phyloP scores from a whole-genome alignment of 2,797 vertebrate genomes.

The Melanotaenia parkinsoni region DNA sequence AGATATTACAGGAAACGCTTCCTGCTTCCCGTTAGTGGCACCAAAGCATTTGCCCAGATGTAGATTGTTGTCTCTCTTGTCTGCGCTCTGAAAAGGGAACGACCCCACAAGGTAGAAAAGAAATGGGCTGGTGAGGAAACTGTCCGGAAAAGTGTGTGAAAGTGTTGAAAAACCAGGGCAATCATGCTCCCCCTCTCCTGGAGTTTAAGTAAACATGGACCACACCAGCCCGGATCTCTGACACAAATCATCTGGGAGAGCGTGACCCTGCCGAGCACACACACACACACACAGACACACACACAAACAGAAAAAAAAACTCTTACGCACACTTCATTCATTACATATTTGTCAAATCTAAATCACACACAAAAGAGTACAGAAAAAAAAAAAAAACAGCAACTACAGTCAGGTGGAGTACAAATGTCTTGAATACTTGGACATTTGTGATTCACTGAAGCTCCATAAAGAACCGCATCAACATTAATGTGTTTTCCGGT shows the following conservation, averaged over 20 bases:
- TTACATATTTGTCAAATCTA: slow-evolving; percentile 5
- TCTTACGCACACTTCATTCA: background rate
- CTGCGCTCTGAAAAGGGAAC: slow-evolving; percentile 22
- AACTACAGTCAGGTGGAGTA: slow-evolving; percentile 34
- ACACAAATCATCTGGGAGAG: slow-evolving; percentile 68
- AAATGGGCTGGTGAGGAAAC: slow-evolving; percentile 71
- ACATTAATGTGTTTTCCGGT: slow-evolving; percentile 53
- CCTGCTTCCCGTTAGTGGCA: slow-evolving; percentile 60
- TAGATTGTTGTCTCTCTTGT: slow-evolving; percentile 43
- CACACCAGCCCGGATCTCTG: slow-evolving; percentile 50
- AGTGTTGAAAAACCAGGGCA: slow-evolving; percentile 76
- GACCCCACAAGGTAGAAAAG: slow-evolving; percentile 48
- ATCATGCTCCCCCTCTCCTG: slow-evolving; percentile 71
- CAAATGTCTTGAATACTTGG: slow-evolving; percentile 42
- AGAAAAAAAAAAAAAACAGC: slow-evolving; percentile 1
- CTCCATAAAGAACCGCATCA: slow-evolving; percentile 56
- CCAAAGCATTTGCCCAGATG: slow-evolving; percentile 73
- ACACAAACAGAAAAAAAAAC: background rate
- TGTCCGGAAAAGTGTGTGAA: slow-evolving; percentile 76
- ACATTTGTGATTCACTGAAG: slow-evolving; percentile 45
- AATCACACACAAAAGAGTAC: background rate
- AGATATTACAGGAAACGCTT: slow-evolving; percentile 61
- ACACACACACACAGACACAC: slow-evolving; percentile 19
- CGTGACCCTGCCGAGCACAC: slow-evolving; percentile 31
- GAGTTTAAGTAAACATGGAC: slow-evolving; percentile 73